phyloP scores from a whole-genome alignment of 2,797 vertebrate genomes.

The Sebastes hopkinsi region DNA sequence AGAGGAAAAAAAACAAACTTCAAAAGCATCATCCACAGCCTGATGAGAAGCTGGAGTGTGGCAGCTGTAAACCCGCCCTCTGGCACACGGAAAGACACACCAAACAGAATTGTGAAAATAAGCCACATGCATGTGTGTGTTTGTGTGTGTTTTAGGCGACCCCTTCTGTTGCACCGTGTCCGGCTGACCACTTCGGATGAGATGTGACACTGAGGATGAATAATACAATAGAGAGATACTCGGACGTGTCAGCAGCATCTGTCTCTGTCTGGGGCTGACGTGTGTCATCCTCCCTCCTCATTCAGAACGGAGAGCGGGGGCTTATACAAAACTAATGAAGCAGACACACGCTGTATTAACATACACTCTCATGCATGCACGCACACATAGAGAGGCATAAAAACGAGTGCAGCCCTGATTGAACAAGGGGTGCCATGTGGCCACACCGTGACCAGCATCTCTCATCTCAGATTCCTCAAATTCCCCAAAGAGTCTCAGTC shows the following conservation, averaged over 20 bases:
- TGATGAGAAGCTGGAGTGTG: conserved; percentile 43
- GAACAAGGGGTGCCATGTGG: conserved; percentile 26
- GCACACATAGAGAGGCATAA: conserved; percentile 2
- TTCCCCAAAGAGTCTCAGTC: conserved; percentile 12
- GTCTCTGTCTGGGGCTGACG: conserved; percentile 67
- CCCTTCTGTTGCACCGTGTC: conserved; percentile 49
- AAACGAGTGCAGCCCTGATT: conserved; percentile 4
- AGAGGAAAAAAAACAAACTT: conserved; percentile 33
- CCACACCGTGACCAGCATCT: conserved; percentile 17
- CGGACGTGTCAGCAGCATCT: conserved; percentile 73
- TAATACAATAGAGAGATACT: conserved; percentile 72
- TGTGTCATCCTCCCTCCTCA: conserved; percentile 70
- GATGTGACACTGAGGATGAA: conserved; percentile 73
- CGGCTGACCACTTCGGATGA: conserved; percentile 60
- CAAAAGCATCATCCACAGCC: conserved; percentile 46
- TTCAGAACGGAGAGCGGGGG: conserved; percentile 37
- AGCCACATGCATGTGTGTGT: not conserved
- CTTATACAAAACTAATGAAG: conserved; percentile 71
- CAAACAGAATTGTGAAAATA: conserved; percentile 54
- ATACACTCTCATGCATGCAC: conserved; percentile 15
- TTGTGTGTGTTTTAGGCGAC: conserved; percentile 1
- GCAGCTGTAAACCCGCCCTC: conserved; percentile 58
- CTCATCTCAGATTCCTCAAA: conserved; percentile 33
- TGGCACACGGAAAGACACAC: conserved; percentile 33
- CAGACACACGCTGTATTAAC: conserved; percentile 59